Evolutionary conservation across 2,888 invertebrate species (phyloP).

Genomic region (Rhopalosiphum nymphaeae): DNA sequence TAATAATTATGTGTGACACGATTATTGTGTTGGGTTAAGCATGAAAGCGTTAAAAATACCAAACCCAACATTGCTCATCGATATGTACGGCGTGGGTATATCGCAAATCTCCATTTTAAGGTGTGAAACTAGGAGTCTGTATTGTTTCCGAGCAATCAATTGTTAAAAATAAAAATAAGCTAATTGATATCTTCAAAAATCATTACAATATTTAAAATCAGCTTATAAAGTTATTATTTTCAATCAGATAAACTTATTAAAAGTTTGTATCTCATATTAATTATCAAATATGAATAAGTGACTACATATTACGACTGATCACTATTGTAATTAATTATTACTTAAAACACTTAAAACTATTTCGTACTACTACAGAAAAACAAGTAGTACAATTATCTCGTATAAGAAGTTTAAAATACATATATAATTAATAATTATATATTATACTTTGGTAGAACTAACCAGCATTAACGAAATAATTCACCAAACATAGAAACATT

Average conservation of each 20-base stretch:
- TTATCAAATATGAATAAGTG: background rate
- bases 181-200: background rate
- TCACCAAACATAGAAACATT: background rate
- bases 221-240: background rate
- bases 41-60: slow-evolving; percentile 48
- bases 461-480: background rate
- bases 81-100: slow-evolving; percentile 14
- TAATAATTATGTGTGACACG: slow-evolving; percentile 46
- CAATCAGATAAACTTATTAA: background rate
- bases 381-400: slow-evolving; percentile 13
- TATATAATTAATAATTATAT: background rate
- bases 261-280: background rate
- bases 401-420: background rate
- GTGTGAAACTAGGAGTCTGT: slow-evolving; percentile 17
- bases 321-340: background rate
- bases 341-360: background rate
- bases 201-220: background rate
- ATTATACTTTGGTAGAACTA: background rate
- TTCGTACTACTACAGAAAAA: background rate
- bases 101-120: slow-evolving; percentile 1
- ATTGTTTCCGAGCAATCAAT: slow-evolving; percentile 5
- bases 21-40: slow-evolving; percentile 15
- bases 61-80: slow-evolving; percentile 45
- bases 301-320: background rate
- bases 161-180: background rate